Evolutionary conservation across 2,888 invertebrate genomes (phyloP), one percentile per base, ranked within the genome.

Genomic region (Dicycla oo): DNA sequence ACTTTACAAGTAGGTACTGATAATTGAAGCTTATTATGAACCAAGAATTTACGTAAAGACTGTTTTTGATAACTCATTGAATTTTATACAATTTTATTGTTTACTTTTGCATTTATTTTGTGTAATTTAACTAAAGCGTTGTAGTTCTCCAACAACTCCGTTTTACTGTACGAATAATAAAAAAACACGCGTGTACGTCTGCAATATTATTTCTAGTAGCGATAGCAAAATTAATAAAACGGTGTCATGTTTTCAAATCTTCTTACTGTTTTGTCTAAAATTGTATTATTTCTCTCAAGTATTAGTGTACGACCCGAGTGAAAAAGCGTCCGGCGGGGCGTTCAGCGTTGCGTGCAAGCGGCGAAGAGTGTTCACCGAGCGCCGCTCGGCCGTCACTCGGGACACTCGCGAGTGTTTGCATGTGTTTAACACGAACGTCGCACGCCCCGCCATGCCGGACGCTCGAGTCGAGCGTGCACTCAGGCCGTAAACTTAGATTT

Each of bases 191-290:
- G 30, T 63, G 62, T 81, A 58, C 81, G 81, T 79, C 82, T 73
- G 73, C 67, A 26, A 60, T 38, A 63, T 64, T 26, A 64, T 64
- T 49, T 70, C 47, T 76, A 79, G 45, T 56, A 60, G 23, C 10
- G n/a, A 60, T 67, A 81, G 79, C 79, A 63, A 79, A 75, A 77
- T 80, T 71, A 81, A 79, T 60, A 71, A 66, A 76, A 60, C n/a
- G 2, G n/a, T 45, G 51, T 62, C 57, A 79, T 66, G 81, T 79
- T 66, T 77, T 64, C 77, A 81, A 79, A 82, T 62, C 53, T 49
- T 26, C 53, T 40, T 34, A 20, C 20, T 15, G 45, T 26, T 61
- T 13, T 20, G 20, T 61, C 20, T n/a, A 20, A 26, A 26, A 45
- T 15, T 40, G 3, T 20, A 15, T n/a, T 30, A 20, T 47, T n/a